Percentiles rank a stretch among this genome's conserved stretches.
Conservation (phyloP, 2,888 invertebrate genomes). For the Aethes cnicana region DNA sequence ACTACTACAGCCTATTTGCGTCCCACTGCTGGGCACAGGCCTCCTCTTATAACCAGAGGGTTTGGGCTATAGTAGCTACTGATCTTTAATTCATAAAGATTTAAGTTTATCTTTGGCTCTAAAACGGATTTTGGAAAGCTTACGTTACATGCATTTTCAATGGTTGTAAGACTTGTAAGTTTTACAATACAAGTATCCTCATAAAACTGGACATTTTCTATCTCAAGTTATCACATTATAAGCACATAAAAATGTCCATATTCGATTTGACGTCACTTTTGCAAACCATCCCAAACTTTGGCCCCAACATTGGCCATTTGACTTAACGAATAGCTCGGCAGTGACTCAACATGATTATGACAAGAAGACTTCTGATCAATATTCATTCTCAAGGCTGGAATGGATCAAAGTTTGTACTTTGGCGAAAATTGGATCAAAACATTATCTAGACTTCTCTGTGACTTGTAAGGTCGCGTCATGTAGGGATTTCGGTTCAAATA, state of each 20-base stretch:
- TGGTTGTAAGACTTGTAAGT: too few species aligned
- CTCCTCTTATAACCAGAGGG: too few species aligned
- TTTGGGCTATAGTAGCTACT: too few species aligned
- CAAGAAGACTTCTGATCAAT: constrained; percentile 22
- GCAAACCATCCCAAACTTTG: constrained; percentile 4
- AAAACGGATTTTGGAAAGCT: too few species aligned
- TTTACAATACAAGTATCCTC: too few species aligned
- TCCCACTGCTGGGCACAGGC: too few species aligned
- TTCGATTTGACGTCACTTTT: background rate
- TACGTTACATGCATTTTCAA: too few species aligned
- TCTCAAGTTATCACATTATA: background rate
- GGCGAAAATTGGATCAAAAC: constrained; percentile 16
- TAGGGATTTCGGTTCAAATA: background rate
- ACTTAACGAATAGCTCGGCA: constrained; percentile 18
- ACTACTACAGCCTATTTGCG: too few species aligned
- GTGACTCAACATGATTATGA: constrained; percentile 27
- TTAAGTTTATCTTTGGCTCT: too few species aligned
- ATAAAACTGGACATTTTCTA: background rate
- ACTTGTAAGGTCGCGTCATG: too few species aligned
- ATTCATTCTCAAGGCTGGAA: constrained; percentile 9
- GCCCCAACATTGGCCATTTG: background rate
- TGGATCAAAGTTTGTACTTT: constrained; percentile 13
- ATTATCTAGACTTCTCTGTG: too few species aligned
- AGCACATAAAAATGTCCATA: background rate
- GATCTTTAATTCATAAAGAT: too few species aligned